Percentiles rank a stretch among this genome's conserved stretches.
Evolutionary conservation across 1,140 invertebrate species (phyloP).

Genomic region (Schmidtea mediterranea): DNA sequence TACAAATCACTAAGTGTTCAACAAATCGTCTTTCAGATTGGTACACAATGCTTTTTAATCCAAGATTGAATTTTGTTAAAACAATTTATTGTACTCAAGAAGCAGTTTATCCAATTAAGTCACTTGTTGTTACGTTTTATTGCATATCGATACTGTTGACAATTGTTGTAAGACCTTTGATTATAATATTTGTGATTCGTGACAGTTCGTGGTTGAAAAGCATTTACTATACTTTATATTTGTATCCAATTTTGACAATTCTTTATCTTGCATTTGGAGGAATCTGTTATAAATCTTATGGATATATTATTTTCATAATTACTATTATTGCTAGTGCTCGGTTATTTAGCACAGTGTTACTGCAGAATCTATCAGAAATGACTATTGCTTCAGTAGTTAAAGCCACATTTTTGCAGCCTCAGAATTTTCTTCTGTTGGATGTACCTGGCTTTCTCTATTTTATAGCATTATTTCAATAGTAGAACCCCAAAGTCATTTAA

Average conservation of each 20-base stretch:
- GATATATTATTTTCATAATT: no score
- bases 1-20: conserved; percentile 42
- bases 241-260: conserved; percentile 59
- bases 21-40: conserved; percentile 56
- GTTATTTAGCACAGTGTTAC: no score
- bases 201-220: conserved; percentile 38
- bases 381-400: no score
- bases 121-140: conserved; percentile 13
- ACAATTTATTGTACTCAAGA: conserved; percentile 75
- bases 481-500: no score
- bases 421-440: no score
- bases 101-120: conserved; percentile 78
- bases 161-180: conserved; percentile 69
- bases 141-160: conserved; percentile 48
- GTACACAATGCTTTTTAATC: conserved; percentile 81
- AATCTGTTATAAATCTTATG: conserved; percentile 25
- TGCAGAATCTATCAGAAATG: no score
- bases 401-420: no score
- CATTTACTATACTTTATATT: conserved; percentile 73
- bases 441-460: no score
- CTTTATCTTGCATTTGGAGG: conserved; percentile 65
- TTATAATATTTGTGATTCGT: conserved; percentile 52
- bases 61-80: conserved; percentile 58
- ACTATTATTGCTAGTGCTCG: no score
- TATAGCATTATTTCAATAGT: no score